phyloP scores from a whole-genome alignment of 1,140 invertebrate species.

The Drosophila eugracilis region DNA sequence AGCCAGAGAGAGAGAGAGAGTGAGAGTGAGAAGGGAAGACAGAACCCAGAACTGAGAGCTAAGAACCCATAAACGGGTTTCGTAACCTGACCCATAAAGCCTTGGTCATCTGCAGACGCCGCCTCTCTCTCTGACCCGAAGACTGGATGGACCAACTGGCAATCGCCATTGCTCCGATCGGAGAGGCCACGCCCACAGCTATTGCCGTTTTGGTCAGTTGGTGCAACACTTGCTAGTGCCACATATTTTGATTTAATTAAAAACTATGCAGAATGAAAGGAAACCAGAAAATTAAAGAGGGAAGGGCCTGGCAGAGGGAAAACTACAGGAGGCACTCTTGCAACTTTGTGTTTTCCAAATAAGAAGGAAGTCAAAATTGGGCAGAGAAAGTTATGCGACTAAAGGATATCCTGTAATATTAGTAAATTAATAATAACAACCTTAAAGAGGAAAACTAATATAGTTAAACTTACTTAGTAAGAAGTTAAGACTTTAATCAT shows the following conservation, averaged over 20 bases:
- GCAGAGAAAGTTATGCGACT: fast-evolving
- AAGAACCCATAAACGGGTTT: slow-evolving; percentile 54
- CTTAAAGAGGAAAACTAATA: no score
- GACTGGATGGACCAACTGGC: slow-evolving; percentile 6
- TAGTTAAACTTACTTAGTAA: no score
- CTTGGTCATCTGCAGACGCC: slow-evolving; percentile 46
- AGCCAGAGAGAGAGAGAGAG: slow-evolving; percentile 39
- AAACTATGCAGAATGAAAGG: slow-evolving; percentile 28
- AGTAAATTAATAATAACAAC: no score
- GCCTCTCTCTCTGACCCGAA: slow-evolving; percentile 43
- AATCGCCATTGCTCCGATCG: slow-evolving; percentile 63
- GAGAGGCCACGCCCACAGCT: slow-evolving; percentile 44
- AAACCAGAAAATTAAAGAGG: slow-evolving; percentile 11
- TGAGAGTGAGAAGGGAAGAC: slow-evolving; percentile 30
- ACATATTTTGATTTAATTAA: slow-evolving; percentile 68
- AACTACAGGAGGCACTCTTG: slow-evolving; percentile 8
- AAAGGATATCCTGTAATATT: not conserved
- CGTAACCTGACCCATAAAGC: slow-evolving; percentile 61
- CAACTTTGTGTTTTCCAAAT: slow-evolving; percentile 30
- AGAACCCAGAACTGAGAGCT: slow-evolving; percentile 6
- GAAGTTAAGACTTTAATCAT: no score
- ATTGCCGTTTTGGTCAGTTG: not conserved
- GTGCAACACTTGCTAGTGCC: not conserved
- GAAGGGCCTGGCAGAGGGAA: not conserved
- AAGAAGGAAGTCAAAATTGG: not conserved